Conservation (phyloP, 2,797 vertebrate genomes). For the Oreortyx pictus region DNA sequence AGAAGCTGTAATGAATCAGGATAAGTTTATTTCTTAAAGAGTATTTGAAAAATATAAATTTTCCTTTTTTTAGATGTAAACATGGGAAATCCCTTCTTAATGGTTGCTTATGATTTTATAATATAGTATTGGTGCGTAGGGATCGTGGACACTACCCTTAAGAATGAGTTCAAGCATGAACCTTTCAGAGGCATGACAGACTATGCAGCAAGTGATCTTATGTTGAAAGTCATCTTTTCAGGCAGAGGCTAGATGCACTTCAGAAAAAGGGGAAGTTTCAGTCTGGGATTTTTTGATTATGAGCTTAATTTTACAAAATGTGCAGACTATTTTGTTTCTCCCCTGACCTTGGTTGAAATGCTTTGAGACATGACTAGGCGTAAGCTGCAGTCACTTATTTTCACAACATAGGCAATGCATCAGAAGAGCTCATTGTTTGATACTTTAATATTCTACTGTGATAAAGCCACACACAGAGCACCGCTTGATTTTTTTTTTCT, state of each 20-base stretch:
- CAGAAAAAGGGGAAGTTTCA: background rate
- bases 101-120: background rate
- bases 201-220: rapidly evolving
- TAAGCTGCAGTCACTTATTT: background rate
- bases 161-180: background rate
- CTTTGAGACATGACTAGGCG: background rate
- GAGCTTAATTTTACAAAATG: background rate
- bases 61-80: background rate
- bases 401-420: background rate
- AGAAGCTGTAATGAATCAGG: background rate
- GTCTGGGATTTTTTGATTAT: background rate
- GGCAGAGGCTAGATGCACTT: background rate
- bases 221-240: background rate
- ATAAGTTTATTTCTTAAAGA: background rate
- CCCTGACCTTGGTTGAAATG: background rate
- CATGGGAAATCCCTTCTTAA: background rate
- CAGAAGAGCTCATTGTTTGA: background rate
- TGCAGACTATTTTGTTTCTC: background rate
- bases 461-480: background rate
- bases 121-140: rapidly evolving
- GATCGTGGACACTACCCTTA: too few relatives aligned
- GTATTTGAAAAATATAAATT: too few relatives aligned
- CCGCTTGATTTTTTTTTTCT: background rate
- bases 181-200: too few relatives aligned
- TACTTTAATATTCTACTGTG: background rate